Evolutionary conservation across 2,113 vertebrate genomes (phyloP).

Genomic region (Spilogale gracilis): DNA sequence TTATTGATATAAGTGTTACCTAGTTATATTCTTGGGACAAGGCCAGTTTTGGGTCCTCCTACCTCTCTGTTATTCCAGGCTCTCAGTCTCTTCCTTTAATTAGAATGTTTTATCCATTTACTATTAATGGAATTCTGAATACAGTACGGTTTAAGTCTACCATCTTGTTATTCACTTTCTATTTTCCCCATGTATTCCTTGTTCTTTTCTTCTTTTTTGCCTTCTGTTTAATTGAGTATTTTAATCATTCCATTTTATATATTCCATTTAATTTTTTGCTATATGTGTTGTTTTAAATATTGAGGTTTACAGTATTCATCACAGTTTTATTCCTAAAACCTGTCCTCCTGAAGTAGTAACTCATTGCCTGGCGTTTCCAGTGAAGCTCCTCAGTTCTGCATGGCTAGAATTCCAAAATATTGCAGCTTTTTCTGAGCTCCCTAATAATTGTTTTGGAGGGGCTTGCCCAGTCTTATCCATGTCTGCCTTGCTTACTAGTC

Average conservation of each 20-base stretch:
- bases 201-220: neutral
- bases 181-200: neutral
- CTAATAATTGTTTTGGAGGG: neutral
- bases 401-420: neutral
- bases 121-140: neutral
- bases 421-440: neutral
- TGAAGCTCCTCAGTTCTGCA: neutral
- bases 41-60: neutral
- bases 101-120: neutral
- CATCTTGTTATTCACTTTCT: neutral
- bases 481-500: neutral
- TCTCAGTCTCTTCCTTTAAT: neutral
- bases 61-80: neutral
- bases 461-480: neutral
- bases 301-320: neutral
- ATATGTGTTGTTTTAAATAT: neutral
- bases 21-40: neutral
- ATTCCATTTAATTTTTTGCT: neutral
- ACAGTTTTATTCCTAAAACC: neutral
- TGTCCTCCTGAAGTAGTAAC: neutral
- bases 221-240: neutral
- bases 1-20: neutral
- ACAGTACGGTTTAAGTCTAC: neutral
- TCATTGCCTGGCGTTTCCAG: neutral
- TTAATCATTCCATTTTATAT: neutral